Conservation (phyloP, 2,888 invertebrate genomes). For the Orthosia gracilis region DNA sequence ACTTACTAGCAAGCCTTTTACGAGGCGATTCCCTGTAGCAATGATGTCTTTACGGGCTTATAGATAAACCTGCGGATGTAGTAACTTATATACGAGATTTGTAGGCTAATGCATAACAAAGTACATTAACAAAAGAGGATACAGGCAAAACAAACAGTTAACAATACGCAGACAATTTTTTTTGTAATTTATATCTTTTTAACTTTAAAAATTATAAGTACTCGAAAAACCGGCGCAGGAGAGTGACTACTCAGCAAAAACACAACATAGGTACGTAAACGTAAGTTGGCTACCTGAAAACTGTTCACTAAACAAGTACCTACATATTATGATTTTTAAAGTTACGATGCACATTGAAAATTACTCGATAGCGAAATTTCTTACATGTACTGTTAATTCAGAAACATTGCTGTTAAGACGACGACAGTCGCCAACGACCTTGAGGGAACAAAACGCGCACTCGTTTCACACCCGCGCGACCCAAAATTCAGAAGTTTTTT, state of each 20-base stretch:
- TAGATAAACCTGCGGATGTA: constrained; percentile 11
- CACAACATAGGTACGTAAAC: background rate
- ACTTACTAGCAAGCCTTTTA: constrained; percentile 63
- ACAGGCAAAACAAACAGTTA: background rate
- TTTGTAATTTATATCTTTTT: background rate
- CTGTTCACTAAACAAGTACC: background rate
- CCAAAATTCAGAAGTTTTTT: too few relatives aligned
- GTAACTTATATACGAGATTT: background rate
- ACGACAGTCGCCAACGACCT: too few relatives aligned
- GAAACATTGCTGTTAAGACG: background rate
- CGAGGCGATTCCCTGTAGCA: constrained; percentile 60
- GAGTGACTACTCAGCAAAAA: background rate
- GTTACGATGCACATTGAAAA: constrained; percentile 35
- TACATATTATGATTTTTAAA: background rate
- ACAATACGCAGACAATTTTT: too few relatives aligned
- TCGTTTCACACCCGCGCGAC: too few relatives aligned
- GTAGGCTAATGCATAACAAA: background rate
- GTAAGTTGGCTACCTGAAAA: background rate
- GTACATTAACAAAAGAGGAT: background rate
- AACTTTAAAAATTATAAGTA: background rate
- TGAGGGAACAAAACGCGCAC: too few relatives aligned
- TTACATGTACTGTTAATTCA: constrained; percentile 56
- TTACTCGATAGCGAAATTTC: constrained; percentile 49
- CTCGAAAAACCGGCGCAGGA: background rate
- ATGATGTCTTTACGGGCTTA: constrained; percentile 34